Conservation (phyloP, 1,140 invertebrate genomes). For the Phortica variegata region DNA sequence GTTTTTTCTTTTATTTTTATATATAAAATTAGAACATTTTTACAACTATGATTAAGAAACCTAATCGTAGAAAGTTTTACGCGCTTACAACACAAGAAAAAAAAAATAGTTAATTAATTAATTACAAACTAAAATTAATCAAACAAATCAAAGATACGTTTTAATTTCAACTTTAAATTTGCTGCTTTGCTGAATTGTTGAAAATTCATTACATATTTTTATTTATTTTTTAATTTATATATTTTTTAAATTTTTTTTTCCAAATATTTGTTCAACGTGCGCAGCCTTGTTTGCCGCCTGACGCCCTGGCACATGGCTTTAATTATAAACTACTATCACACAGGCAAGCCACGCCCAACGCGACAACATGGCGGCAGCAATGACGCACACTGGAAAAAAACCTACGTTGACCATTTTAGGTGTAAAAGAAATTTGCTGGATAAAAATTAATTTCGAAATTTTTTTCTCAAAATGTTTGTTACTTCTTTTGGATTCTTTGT, state of each 20-base stretch:
- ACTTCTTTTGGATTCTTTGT: too few relatives aligned
- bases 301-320: slow-evolving; percentile 31
- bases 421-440: too few relatives aligned
- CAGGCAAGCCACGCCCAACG: too few relatives aligned
- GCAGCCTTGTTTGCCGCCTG: slow-evolving; percentile 1
- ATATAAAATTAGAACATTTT: not conserved
- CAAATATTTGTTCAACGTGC: slow-evolving; percentile 21
- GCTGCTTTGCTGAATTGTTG: slow-evolving; percentile 13
- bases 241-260: slow-evolving; percentile 28
- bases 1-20: not conserved
- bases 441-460: too few relatives aligned
- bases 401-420: too few relatives aligned
- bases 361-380: too few relatives aligned
- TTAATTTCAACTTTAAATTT: slow-evolving; percentile 22
- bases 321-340: slow-evolving; percentile 58
- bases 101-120: too few relatives aligned
- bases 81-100: too few relatives aligned
- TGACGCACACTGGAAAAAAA: too few relatives aligned
- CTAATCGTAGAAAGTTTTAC: slow-evolving; percentile 39
- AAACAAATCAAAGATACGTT: slow-evolving; percentile 18
- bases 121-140: slow-evolving; percentile 33
- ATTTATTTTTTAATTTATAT: slow-evolving; percentile 17
- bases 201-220: slow-evolving; percentile 9
- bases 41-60: slow-evolving; percentile 27
- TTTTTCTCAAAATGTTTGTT: too few relatives aligned